A percentile compares a stretch with the other conserved stretches of the same genome.
Evolutionary conservation across 1,140 invertebrate species (phyloP).

Genomic region (Brachionus asplanchnoidis): DNA sequence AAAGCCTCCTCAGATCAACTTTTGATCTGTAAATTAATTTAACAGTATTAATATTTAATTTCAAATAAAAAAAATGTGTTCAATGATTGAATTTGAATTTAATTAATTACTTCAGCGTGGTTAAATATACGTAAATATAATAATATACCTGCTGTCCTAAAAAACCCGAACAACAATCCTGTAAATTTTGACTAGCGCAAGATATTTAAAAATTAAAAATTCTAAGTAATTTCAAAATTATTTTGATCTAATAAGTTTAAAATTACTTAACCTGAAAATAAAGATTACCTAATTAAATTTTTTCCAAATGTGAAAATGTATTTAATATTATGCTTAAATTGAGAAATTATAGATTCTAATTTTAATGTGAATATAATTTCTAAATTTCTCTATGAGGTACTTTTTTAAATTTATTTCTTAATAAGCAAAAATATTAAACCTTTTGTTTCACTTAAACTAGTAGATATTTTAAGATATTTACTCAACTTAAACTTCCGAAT

Average conservation of each 20-base stretch:
- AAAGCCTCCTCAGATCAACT: too few relatives aligned
- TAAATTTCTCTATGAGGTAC: neutral
- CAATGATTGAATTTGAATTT: neutral
- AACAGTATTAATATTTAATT: too few relatives aligned
- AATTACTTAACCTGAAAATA: too few relatives aligned
- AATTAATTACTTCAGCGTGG: neutral
- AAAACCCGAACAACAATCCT: too few relatives aligned
- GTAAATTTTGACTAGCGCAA: neutral
- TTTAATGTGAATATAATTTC: neutral
- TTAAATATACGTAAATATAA: too few relatives aligned
- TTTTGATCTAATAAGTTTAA: too few relatives aligned
- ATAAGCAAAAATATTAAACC: neutral
- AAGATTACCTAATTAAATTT: neutral
- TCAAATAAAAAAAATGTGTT: neutral
- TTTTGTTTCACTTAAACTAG: neutral
- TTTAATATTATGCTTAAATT: neutral
- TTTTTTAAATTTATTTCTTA: neutral
- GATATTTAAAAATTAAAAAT: neutral
- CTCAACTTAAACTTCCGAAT: neutral
- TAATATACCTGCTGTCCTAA: neutral
- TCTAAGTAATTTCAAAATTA: too few relatives aligned
- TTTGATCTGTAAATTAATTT: neutral
- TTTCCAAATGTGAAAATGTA: neutral
- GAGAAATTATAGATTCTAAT: neutral
- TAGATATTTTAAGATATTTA: neutral